Evolutionary conservation across 2,888 invertebrate genomes (phyloP).

Genomic region (Cosmia trapezina): DNA sequence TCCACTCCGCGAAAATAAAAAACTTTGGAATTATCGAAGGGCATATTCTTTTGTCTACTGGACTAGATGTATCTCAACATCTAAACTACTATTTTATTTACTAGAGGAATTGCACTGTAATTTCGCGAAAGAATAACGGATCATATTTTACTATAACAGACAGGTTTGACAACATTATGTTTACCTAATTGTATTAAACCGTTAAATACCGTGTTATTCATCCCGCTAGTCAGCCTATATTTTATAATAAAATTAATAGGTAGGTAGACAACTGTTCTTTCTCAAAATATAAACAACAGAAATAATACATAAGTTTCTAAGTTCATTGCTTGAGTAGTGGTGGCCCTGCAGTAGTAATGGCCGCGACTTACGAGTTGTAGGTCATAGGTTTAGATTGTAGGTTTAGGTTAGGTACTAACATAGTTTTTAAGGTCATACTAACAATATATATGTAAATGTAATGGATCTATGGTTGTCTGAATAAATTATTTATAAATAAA

Average conservation of each 20-base stretch:
- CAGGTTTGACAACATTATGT: constrained; percentile 1
- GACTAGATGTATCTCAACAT: too few relatives aligned
- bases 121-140: not conserved
- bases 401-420: too few relatives aligned
- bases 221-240: constrained; percentile 25
- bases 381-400: too few relatives aligned
- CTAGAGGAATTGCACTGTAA: not conserved
- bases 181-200: constrained; percentile 2
- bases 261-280: constrained; percentile 11
- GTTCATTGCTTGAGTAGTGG: constrained; percentile 15
- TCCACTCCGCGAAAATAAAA: too few relatives aligned
- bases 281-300: constrained; percentile 19
- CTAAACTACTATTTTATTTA: too few relatives aligned
- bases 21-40: too few relatives aligned
- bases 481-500: too few relatives aligned
- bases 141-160: not conserved
- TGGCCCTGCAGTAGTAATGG: not conserved
- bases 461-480: too few relatives aligned
- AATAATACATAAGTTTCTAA: constrained; percentile 2
- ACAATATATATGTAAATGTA: too few relatives aligned
- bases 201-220: not conserved
- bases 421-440: too few relatives aligned
- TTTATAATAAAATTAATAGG: constrained; percentile 1
- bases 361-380: not conserved
- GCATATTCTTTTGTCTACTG: too few relatives aligned